A percentile compares a stretch with the other conserved stretches of the same genome.
Evolutionary conservation across 2,797 vertebrate species (phyloP).

Genomic region (Trematomus bernacchii): DNA sequence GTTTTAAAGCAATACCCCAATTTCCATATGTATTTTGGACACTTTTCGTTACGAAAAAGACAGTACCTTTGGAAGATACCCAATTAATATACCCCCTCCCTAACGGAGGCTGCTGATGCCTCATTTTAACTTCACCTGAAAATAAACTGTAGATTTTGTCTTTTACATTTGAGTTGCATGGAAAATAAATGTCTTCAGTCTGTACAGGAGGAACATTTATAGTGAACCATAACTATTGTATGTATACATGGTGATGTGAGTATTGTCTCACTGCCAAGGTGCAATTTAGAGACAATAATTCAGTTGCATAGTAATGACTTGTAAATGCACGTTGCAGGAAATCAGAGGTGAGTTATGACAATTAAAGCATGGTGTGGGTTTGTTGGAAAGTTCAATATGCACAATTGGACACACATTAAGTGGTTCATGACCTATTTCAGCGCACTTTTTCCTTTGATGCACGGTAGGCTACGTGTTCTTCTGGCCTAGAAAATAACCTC

Average conservation of each 20-base stretch:
- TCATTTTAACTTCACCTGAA: not conserved
- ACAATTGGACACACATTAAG: not conserved
- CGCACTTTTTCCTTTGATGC: conserved; percentile 34
- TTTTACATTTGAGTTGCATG: not conserved
- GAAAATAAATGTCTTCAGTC: not conserved
- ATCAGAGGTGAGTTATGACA: not conserved
- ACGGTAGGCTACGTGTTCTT: conserved; percentile 59
- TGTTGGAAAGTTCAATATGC: conserved; percentile 54
- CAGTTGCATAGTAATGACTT: not conserved
- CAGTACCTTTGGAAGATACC: not conserved
- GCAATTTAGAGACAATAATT: not conserved
- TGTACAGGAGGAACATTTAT: not conserved
- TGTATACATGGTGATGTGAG: not conserved
- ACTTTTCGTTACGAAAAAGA: not conserved
- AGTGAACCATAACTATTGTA: not conserved
- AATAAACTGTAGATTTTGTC: not conserved
- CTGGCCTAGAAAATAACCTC: conserved; percentile 80
- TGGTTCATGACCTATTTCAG: conserved; percentile 73
- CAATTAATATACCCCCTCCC: not conserved
- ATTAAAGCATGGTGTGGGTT: conserved; percentile 39
- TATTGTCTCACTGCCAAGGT: not conserved
- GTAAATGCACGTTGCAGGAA: conserved; percentile 15
- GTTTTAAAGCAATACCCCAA: not conserved
- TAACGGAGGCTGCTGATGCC: not conserved
- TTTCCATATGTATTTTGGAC: too few species aligned